Conservation (phyloP, 1,140 invertebrate species). For the Drosophila ironensis region DNA sequence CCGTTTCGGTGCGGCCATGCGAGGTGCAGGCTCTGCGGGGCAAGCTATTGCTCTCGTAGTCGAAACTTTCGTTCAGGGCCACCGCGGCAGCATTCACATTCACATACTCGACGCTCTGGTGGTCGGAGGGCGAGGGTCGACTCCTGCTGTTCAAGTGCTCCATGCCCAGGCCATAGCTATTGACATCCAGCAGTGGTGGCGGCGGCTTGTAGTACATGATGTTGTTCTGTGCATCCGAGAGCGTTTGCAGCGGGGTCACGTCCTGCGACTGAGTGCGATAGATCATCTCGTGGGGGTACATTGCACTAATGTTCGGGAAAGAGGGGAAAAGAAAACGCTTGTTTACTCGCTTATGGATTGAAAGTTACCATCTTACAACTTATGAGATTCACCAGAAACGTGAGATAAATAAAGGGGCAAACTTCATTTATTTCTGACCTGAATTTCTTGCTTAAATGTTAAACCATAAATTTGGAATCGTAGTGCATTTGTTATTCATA, state of each 20-base stretch:
- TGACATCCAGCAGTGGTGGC: constrained; percentile 57
- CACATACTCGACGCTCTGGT: constrained; percentile 61
- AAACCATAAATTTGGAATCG: too few relatives aligned
- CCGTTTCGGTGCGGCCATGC: constrained; percentile 62
- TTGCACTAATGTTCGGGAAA: constrained; percentile 6
- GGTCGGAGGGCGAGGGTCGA: constrained; percentile 27
- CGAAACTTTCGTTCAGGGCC: constrained; percentile 68
- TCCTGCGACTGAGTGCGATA: constrained; percentile 92
- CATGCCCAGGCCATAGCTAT: constrained; percentile 64
- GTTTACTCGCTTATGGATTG: too few relatives aligned
- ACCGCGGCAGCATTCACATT: constrained; percentile 64
- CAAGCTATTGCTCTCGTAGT: constrained; percentile 79
- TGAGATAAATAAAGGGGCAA: too few relatives aligned
- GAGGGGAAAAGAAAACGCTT: too few relatives aligned
- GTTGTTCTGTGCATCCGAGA: constrained; percentile 72
- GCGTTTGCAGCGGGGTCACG: constrained; percentile 51
- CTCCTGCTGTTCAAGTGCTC: constrained; percentile 53
- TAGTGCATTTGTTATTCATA: too few relatives aligned
- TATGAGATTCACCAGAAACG: too few relatives aligned
- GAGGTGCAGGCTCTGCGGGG: constrained; percentile 69
- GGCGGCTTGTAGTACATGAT: constrained; percentile 78
- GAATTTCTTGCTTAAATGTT: too few relatives aligned
- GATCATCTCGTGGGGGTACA: constrained; percentile 87
- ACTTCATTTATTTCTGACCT: too few relatives aligned
- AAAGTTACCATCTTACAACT: too few relatives aligned